Evolutionary conservation across 2,797 vertebrate species (phyloP), one percentile per base, ranked within the genome.

Genomic region (Myotis vivesi): DNA sequence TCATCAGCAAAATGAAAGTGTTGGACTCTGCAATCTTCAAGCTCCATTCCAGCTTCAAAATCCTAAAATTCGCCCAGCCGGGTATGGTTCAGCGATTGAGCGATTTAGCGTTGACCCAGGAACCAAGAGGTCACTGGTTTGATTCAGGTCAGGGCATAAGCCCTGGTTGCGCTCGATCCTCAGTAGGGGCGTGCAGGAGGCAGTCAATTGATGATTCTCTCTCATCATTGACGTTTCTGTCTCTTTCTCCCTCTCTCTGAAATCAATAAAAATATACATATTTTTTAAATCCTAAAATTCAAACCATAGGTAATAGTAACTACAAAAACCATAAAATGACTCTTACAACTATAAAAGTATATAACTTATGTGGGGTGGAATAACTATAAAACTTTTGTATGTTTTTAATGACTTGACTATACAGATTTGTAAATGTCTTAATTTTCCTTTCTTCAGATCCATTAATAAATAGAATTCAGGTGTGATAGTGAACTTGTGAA

Each of bases 341-440:
- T 79, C n/a, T 59, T 28, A 33, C 8, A 82, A 53, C 33, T 95
- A 76, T 83, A 88, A 93, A 92, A 66, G 1, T 72, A 3, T 64
- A 23, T 83, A 62, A 25, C 13, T 79, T 94, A 36, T 8, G 23
- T 81, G 22, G 68, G 41, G 38, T 17, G 10, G 33, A 25, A n/a
- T 11, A 33, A 55, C n/a, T 87, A 53, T 15, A 82, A 90, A 91
- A 84, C 36, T 84, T 95, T 41, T 28, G 20, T 71, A 28, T 89
- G 22, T 72, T 93, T 95, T 95, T 64, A 95, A 87, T 91, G 49
- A 87, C 57, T 86, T 89, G 28, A 94, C 55, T 89, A 41, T 73
- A 68, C 81, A 71, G 20, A 87, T 22, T 64, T 91, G 8, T 11
- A 22, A 59, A 51, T 92, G 66, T 41, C 20, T 92, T 95, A 28